Base-by-base conservation (phyloP, 92 coral and sea anemone species). In the Zoanthus sociatus region DNA sequence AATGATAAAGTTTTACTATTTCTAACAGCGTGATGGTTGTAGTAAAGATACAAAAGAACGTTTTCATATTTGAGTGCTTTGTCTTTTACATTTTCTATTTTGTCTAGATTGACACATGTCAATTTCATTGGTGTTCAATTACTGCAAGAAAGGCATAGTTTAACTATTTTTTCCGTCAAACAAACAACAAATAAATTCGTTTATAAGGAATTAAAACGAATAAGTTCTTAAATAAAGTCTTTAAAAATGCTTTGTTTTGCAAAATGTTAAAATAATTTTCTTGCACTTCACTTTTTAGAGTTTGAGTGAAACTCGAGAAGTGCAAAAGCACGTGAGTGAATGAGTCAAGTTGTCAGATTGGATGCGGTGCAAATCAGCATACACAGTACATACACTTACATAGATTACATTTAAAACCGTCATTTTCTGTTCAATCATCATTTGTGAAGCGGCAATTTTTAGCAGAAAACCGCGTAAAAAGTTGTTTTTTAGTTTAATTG, bases 321-420 rank as follows among this genome's bases (percentile, higher is more conserved):
- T 18, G 1, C 31, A 50, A 46, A 67, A 66, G 26, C 85, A 81
- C 85, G 85, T 81, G 85, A 79, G 84, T 44, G 45, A 42, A 58
- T 44, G 63, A 46, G 74, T 46, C 47, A 15, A 45, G 67, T 66
- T 81, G 85, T 33, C 45, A 30, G 17, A 17, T 48, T 4, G 17
- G 46, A 46, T 47, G 85, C 85, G 20, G 85, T 66, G 75, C 46
- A 74, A 79, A 2, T 78, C 51, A 79, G 55, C 26, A 37, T 37
- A 17, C 46, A 44, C 73, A 20, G 73, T 79, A 61, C 84, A 79
- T 11, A 45, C 61, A 73, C 45, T 79, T 79, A 61, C 84, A 79
- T 11, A 45, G 74, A 73, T 64, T 79, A 60, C n/a, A 5, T 14
- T n/a, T 5, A n/a, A 76, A 1, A 3, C 16, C 26, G n/a, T n/a